Base-by-base conservation (phyloP, 2,113 vertebrate species). In the Leucopsar rothschildi region DNA sequence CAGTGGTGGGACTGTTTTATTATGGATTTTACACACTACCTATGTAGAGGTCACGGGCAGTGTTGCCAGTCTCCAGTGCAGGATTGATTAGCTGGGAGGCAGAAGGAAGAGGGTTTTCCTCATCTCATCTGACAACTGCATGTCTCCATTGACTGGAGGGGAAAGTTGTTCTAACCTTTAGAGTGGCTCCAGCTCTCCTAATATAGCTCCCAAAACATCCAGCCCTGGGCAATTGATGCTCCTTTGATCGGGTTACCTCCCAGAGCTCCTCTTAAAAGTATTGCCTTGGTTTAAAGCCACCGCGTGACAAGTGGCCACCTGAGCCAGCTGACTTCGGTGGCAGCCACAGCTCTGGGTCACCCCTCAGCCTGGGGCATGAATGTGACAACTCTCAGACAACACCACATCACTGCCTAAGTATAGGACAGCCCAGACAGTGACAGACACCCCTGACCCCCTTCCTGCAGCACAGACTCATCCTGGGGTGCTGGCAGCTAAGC, bases 221-320 rank as follows among this genome's bases (percentile, higher is more conserved):
- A 63, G 79, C 31, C 70, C 49, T 37, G 72, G 79, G 69, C 31
- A 49, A 69, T 10, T 29, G 81, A 87, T 8, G 8, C 76, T 88
- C 47, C 50, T 52, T 52, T 29, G 84, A 76, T 94, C 93, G n/a
- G 59, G 92, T 95, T 95, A 81, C 94, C 72, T 88, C 77, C 35
- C 40, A 24, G 27, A 39, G 63, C 60, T 92, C 64, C 83, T 45
- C 61, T 42, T 23, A 12, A 12, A 59, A 64, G 69, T 29, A 33
- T 5, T 21, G 60, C 44, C 76, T 37, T 4, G 24, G 39, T 73
- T 77, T 78, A 37, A 77, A 53, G 59, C 13, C 82, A 17, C 83
- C 39, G 1, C 9, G 7, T 83, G 94, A 84, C 56, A 4, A 27
- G 37, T 2, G 2, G 84, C 81, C 65, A 68, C 86, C 82, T 37